Conservation (phyloP, 1,140 invertebrate genomes). For the Anastrepha obliqua region DNA sequence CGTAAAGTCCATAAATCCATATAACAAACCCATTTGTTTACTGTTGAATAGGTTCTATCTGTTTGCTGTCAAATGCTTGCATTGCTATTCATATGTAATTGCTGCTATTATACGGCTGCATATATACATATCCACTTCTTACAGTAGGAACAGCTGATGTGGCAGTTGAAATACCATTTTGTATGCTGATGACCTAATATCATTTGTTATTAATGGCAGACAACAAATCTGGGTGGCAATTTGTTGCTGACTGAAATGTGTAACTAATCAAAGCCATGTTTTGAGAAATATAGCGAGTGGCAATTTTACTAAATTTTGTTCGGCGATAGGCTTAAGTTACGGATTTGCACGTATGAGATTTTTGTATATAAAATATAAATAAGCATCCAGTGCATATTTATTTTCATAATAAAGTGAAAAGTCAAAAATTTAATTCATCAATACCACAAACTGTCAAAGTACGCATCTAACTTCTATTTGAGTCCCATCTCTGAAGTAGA, state of each 20-base stretch:
- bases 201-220: slow-evolving; percentile 11
- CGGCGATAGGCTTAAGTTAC: no score
- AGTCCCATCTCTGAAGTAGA: no score
- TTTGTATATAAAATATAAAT: no score
- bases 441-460: no score
- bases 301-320: no score
- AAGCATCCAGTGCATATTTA: no score
- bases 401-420: no score
- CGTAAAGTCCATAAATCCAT: background rate
- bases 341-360: no score
- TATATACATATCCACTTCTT: background rate
- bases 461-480: no score
- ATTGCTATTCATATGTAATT: slow-evolving; percentile 15
- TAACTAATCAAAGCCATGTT: background rate
- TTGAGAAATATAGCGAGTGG: no score
- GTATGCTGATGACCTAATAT: slow-evolving; percentile 9
- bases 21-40: slow-evolving; percentile 38
- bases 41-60: slow-evolving; percentile 9
- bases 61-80: slow-evolving; percentile 29
- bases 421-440: no score
- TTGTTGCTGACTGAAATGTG: background rate
- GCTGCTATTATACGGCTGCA: background rate
- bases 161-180: slow-evolving; percentile 6
- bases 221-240: slow-evolving; percentile 17
- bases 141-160: background rate